phyloP scores from a whole-genome alignment of 2,888 invertebrate genomes.

The Diarsia brunnea region DNA sequence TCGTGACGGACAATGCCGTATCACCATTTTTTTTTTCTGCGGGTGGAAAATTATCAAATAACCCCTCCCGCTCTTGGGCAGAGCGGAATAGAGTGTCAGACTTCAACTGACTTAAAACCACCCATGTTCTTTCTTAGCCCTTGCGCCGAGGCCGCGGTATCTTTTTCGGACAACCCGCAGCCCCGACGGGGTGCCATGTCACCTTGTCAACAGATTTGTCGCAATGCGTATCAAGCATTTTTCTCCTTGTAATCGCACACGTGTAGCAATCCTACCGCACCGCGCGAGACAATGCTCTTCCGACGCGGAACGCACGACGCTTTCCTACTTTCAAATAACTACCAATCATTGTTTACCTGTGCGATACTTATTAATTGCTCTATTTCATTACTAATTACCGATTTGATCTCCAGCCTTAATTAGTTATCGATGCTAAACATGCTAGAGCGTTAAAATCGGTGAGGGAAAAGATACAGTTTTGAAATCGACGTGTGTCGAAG shows the following conservation, averaged over 20 bases:
- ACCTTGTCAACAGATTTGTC: too few relatives aligned
- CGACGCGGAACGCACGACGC: slow-evolving; percentile 61
- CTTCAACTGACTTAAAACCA: too few relatives aligned
- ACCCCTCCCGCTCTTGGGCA: too few relatives aligned
- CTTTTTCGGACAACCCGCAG: too few relatives aligned
- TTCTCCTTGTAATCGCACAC: slow-evolving; percentile 13
- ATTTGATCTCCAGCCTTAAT: neutral
- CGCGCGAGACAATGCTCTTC: slow-evolving; percentile 54
- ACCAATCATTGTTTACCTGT: slow-evolving; percentile 51
- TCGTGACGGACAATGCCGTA: too few relatives aligned
- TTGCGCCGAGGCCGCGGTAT: too few relatives aligned
- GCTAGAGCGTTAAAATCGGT: neutral
- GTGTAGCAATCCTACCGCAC: slow-evolving; percentile 22
- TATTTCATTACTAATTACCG: slow-evolving; percentile 41
- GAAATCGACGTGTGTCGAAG: neutral
- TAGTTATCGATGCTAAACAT: slow-evolving; percentile 2
- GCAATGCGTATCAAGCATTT: neutral
- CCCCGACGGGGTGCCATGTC: too few relatives aligned
- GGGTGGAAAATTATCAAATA: too few relatives aligned
- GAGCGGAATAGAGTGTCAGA: too few relatives aligned
- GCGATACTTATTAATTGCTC: slow-evolving; percentile 45
- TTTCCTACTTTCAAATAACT: slow-evolving; percentile 61
- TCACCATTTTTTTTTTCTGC: too few relatives aligned
- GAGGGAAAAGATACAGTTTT: neutral
- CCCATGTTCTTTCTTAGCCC: too few relatives aligned